These are phyloP conservation scores for Graphium colonna DNA, from an alignment of 2,888 invertebrate genomes.

Conservation along the genomic window DNA sequence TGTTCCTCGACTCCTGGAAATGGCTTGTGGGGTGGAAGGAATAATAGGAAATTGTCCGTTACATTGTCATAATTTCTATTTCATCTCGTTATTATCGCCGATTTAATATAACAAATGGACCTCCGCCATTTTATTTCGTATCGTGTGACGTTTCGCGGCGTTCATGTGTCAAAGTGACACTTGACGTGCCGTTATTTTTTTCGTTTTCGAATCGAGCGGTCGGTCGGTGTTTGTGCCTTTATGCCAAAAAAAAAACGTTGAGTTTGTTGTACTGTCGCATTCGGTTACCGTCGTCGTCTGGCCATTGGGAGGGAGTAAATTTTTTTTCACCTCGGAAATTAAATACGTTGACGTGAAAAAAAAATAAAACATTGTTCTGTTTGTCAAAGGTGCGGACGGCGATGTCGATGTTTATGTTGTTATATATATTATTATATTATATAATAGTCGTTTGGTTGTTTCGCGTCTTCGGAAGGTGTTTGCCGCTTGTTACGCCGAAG, in stretches of 20 bases:
- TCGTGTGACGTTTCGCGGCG: too few species aligned
- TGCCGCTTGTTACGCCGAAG: neutral
- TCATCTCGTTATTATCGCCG: neutral
- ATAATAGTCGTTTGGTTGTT: neutral
- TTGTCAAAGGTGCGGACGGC: neutral
- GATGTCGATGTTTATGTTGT: neutral
- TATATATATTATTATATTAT: neutral
- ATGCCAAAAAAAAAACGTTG: slow-evolving; percentile 25
- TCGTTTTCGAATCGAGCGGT: slow-evolving; percentile 6
- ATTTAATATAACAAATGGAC: neutral
- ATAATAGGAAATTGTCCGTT: neutral
- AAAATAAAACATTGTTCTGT: neutral
- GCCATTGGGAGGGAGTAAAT: too few species aligned
- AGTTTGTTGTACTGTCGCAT: slow-evolving; percentile 2
- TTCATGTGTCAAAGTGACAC: slow-evolving; percentile 3
- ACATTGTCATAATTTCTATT: neutral
- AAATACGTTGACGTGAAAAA: too few species aligned
- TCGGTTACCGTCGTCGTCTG: neutral
- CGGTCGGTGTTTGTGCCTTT: slow-evolving; percentile 25
- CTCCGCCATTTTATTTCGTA: neutral
- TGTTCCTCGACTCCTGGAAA: neutral
- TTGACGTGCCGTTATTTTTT: neutral
- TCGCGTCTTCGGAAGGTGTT: neutral
- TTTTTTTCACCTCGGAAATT: too few species aligned
- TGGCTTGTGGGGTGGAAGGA: neutral